Percentiles rank a stretch among this genome's conserved stretches.
phyloP scores from a whole-genome alignment of 1,140 invertebrate species.

The Dinoponera quadriceps region DNA sequence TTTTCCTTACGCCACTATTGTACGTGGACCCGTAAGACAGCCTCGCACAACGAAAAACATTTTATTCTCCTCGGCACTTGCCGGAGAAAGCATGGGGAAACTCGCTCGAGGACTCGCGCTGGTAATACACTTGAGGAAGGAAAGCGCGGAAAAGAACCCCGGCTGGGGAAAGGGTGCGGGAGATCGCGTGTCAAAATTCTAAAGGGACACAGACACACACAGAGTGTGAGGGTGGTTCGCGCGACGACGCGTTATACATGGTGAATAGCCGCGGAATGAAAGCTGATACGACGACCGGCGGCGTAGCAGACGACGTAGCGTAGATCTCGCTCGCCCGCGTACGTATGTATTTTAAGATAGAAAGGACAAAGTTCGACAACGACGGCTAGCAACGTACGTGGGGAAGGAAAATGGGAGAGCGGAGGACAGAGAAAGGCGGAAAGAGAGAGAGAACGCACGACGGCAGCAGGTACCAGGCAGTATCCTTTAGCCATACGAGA shows the following conservation, averaged over 20 bases:
- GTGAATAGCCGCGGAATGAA: slow-evolving; percentile 9
- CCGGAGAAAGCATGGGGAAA: background rate
- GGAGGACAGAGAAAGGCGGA: background rate
- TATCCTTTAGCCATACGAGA: background rate
- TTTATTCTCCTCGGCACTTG: no score
- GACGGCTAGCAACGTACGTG: background rate
- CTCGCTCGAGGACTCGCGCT: background rate
- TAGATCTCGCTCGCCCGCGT: no score
- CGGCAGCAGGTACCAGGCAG: background rate
- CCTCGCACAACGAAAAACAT: no score
- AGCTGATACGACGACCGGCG: slow-evolving; percentile 39
- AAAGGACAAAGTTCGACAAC: slow-evolving; percentile 11
- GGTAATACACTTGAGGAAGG: background rate
- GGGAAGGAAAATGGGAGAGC: background rate
- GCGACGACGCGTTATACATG: background rate
- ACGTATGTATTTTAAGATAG: slow-evolving; percentile 47
- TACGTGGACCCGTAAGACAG: no score
- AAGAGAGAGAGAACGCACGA: background rate
- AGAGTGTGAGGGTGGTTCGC: background rate
- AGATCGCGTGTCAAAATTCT: background rate
- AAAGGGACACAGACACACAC: background rate
- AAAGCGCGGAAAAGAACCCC: background rate
- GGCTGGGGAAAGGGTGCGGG: no score
- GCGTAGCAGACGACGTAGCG: background rate
- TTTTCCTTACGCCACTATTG: no score